Conservation (phyloP, 2,113 vertebrate genomes). For the Trematocara variabile region DNA sequence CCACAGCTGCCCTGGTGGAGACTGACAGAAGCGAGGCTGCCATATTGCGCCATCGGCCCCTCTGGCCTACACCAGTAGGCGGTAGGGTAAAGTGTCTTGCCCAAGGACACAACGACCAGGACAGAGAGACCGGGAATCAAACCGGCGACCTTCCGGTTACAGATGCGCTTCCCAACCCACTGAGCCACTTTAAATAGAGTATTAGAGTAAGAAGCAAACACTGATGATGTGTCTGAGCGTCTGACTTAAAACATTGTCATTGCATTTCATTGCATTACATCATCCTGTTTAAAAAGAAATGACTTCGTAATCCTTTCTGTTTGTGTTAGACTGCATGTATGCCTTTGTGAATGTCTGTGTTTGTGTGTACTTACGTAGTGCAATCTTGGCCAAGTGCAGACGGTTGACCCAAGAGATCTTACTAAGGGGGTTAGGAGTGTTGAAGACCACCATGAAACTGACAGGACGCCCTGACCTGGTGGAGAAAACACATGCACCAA, state of each 20-base stretch:
- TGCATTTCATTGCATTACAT: constrained; percentile 51
- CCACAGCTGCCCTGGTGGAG: no score
- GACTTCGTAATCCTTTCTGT: background rate
- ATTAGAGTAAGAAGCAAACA: background rate
- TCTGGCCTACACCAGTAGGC: no score
- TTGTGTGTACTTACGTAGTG: constrained; percentile 79
- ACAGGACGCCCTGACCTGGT: constrained; percentile 89
- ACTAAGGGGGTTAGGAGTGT: constrained; percentile 90
- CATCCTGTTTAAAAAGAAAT: constrained; percentile 32
- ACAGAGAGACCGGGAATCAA: no score
- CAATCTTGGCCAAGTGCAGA: constrained; percentile 90
- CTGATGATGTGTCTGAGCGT: constrained; percentile 3
- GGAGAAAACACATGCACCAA: constrained; percentile 3
- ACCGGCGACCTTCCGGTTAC: no score
- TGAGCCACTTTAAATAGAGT: no score
- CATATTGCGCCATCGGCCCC: no score
- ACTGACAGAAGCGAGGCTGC: no score
- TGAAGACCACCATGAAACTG: constrained; percentile 96
- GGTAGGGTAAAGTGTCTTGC: no score
- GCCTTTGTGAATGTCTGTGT: background rate
- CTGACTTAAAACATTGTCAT: constrained; percentile 24
- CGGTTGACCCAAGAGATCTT: constrained; percentile 98
- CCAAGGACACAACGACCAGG: no score
- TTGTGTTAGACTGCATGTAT: background rate
- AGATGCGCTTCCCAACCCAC: no score